Base-by-base conservation (phyloP, 2,113 vertebrate genomes). In the Paradisaea rubra region DNA sequence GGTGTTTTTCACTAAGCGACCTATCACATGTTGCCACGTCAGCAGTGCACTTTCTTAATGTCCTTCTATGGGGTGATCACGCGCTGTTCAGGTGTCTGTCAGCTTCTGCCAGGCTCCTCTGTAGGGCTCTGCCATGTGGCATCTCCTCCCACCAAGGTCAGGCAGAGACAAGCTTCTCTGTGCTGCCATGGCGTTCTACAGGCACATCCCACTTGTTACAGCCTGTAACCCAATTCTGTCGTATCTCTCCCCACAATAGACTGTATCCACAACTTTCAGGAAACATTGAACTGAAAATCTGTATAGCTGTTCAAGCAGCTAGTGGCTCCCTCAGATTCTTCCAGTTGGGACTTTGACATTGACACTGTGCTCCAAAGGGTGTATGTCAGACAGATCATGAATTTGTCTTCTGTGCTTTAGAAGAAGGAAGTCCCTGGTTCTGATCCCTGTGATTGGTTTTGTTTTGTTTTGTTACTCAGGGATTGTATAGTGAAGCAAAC, bases 1-100 rank as follows among this genome's bases (percentile, higher is more conserved):
- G 21, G 13, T 33, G 10, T 15, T n/a, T 57, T 14, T 57, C 33
- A 57, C 33, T n/a, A 57, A 5, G 9, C 7, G 9, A 57, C 33
- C 21, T n/a, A 10, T n/a, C 56, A 22, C 56, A n/a, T 3, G 6
- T n/a, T n/a, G 33, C 33, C 13, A n/a, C 1, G 1, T 57, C 56
- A 57, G 56, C 56, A 57, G 6, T 13, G 6, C 19, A 9, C 33
- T 57, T 57, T 57, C 21, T 57, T 23, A 23, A 23, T 23, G 56
- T n/a, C 21, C 14, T n/a, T n/a, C 20, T 57, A 0, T n/a, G 33
- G 21, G 33, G 21, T n/a, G 33, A n/a, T 57, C 33, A 15, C 6
- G 1, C 9, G 2, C 56, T 57, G 21, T n/a, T n/a, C 33, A 23
- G 9, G 21, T 14, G 4, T n/a, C 33, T 57, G 21, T 23, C 54